Conservation (phyloP, 2,113 vertebrate species). For the Felis chaus region DNA sequence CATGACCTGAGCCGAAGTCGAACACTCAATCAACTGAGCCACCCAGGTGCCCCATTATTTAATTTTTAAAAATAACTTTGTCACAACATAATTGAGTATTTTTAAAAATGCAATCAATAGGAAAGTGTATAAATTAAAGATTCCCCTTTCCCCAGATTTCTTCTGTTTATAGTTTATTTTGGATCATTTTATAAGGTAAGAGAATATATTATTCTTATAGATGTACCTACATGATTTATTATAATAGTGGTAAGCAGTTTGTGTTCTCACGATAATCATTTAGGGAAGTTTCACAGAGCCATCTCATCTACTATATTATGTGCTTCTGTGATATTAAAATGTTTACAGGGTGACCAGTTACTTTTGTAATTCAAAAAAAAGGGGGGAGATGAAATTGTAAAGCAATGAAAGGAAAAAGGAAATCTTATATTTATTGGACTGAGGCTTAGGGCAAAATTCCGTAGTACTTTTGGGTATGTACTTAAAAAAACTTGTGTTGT, state of each 20-base stretch:
- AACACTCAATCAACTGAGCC: too few species aligned
- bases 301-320: background rate
- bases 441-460: background rate
- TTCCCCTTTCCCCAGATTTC: background rate
- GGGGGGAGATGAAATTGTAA: background rate
- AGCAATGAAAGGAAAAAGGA: background rate
- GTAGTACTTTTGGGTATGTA: background rate
- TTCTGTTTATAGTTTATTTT: background rate
- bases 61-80: background rate
- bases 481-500: background rate
- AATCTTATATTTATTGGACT: background rate
- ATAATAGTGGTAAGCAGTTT: background rate
- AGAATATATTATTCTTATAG: background rate
- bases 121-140: background rate
- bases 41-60: background rate
- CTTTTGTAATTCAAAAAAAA: background rate
- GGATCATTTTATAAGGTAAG: slow-evolving; percentile 10
- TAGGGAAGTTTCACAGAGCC: background rate
- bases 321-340: background rate
- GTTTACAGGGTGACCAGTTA: background rate
- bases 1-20: too few species aligned
- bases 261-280: background rate
- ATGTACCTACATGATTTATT: background rate
- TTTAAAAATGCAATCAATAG: background rate
- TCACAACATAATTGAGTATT: background rate